Conservation (phyloP, 2,888 invertebrate genomes). For the Temnothorax rugatulus region DNA sequence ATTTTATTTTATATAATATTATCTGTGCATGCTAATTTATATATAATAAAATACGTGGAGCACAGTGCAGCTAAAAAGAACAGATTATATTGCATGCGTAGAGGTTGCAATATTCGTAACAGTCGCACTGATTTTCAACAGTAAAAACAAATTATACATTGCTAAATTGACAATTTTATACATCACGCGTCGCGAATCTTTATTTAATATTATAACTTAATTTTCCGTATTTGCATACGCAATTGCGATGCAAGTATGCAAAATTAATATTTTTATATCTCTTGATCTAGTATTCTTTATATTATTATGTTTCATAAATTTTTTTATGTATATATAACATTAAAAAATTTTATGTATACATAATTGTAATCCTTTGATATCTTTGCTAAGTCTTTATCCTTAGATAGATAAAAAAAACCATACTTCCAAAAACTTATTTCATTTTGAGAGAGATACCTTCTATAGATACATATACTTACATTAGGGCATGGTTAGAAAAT, state of each 20-base stretch:
- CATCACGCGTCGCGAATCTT: neutral
- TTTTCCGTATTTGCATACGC: neutral
- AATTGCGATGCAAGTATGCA: conserved; percentile 2
- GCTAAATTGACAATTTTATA: conserved; percentile 6
- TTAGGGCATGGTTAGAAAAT: neutral
- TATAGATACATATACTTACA: neutral
- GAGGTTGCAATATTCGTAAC: neutral
- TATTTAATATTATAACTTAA: conserved; percentile 13
- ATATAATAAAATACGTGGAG: neutral
- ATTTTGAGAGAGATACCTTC: neutral
- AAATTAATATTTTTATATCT: conserved; percentile 13
- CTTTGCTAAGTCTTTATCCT: neutral
- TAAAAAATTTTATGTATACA: neutral
- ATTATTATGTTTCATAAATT: neutral
- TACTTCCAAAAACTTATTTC: neutral
- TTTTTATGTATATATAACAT: neutral
- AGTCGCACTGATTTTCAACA: conserved; percentile 8
- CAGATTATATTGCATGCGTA: neutral
- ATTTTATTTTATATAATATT: conserved; percentile 5
- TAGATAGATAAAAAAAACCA: neutral
- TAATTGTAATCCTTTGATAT: neutral
- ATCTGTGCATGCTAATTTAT: conserved; percentile 3
- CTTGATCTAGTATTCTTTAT: neutral
- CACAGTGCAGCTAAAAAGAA: neutral
- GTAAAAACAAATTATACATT: conserved; percentile 9